Evolutionary conservation across 2,888 invertebrate genomes (phyloP).

Genomic region (Callinectes sapidus): DNA sequence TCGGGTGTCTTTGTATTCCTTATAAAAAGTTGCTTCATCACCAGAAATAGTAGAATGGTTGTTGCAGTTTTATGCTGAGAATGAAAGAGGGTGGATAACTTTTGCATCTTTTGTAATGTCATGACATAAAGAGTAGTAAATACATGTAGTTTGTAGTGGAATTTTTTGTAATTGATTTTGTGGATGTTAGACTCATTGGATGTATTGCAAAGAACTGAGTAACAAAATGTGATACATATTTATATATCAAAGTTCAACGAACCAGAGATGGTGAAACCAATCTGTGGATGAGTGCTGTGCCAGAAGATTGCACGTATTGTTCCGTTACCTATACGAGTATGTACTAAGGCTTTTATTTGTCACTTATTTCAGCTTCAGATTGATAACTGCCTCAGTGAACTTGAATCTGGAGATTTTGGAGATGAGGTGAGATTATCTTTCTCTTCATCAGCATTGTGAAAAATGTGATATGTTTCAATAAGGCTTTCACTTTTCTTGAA

Average conservation of each 20-base stretch:
- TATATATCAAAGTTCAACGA: background rate
- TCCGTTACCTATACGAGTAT: background rate
- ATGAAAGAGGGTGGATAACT: background rate
- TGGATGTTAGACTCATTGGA: too few relatives aligned
- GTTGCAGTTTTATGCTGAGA: too few relatives aligned
- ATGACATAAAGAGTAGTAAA: too few relatives aligned
- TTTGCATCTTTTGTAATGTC: background rate
- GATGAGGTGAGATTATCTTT: conserved; percentile 76
- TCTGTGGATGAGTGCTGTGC: too few relatives aligned
- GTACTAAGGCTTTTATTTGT: background rate
- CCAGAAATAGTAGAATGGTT: too few relatives aligned
- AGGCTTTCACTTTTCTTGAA: background rate
- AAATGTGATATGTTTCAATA: background rate
- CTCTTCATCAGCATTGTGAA: background rate
- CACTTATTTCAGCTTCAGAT: conserved; percentile 75
- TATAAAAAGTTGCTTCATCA: too few relatives aligned
- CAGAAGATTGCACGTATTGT: too few relatives aligned
- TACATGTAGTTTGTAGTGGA: too few relatives aligned
- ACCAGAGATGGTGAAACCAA: background rate
- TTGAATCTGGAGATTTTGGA: conserved; percentile 93
- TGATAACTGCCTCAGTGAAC: conserved; percentile 90
- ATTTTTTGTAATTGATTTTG: too few relatives aligned
- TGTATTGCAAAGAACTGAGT: background rate
- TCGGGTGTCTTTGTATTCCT: too few relatives aligned
- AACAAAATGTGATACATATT: background rate